phyloP scores from a whole-genome alignment of 2,888 invertebrate species.

The Strigamia transsilvanica region DNA sequence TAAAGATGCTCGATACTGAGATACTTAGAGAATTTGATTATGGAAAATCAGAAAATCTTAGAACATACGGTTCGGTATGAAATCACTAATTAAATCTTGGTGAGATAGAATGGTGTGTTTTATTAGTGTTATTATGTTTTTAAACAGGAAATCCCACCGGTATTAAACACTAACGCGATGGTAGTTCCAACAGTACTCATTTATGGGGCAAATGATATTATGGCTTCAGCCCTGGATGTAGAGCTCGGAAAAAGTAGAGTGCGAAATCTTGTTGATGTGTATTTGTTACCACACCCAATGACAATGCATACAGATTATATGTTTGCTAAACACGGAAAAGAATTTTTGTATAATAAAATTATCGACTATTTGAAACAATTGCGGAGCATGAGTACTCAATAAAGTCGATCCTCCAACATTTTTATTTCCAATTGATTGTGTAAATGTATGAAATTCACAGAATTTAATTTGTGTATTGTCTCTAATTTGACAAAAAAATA shows the following conservation, averaged over 20 bases:
- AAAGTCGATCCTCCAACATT: neutral
- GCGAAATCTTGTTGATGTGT: neutral
- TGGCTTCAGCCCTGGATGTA: neutral
- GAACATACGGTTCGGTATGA: neutral
- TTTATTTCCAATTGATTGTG: too few relatives aligned
- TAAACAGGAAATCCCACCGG: neutral
- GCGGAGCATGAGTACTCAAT: neutral
- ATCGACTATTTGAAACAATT: neutral
- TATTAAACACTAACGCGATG: neutral
- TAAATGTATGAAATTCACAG: too few relatives aligned
- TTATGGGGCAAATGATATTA: neutral
- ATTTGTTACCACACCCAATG: neutral
- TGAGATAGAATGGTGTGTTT: neutral
- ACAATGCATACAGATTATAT: slow-evolving; percentile 1
- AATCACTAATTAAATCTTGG: neutral
- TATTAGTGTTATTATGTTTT: neutral
- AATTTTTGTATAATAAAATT: slow-evolving; percentile 10
- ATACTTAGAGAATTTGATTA: neutral
- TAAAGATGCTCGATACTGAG: neutral
- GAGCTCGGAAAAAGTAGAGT: neutral
- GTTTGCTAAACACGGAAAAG: slow-evolving; percentile 3
- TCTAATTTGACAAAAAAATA: too few relatives aligned
- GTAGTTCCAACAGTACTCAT: neutral
- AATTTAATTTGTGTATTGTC: too few relatives aligned
- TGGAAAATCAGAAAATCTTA: slow-evolving; percentile 10